Percentiles rank a stretch among this genome's conserved stretches.
Evolutionary conservation across 92 coral and sea anemone genomes (phyloP).

Genomic region (Zoanthus sansibaricus): DNA sequence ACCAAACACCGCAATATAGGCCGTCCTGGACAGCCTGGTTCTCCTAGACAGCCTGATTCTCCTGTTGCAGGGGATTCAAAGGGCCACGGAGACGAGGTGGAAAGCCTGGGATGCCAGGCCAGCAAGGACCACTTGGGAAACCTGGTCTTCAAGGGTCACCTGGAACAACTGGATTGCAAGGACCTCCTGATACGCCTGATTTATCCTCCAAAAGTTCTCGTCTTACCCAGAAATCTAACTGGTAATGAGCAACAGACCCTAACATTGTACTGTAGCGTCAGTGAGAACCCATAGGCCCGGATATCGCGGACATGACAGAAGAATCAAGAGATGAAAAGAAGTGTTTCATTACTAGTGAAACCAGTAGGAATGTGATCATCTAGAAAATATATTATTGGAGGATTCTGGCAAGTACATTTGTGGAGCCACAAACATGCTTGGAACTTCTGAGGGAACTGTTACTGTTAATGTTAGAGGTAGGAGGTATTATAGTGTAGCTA

Average conservation of each 20-base stretch:
- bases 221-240: neutral
- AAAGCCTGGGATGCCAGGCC: neutral
- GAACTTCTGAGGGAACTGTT: neutral
- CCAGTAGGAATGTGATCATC: too few species aligned
- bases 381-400: neutral
- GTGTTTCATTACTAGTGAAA: neutral
- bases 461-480: too few species aligned
- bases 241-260: neutral
- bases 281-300: neutral
- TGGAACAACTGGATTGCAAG: too few species aligned
- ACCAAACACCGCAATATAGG: too few species aligned
- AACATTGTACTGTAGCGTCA: neutral
- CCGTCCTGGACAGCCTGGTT: too few species aligned
- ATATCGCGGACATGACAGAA: neutral
- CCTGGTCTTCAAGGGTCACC: neutral
- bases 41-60: too few species aligned
- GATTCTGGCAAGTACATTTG: conserved; percentile 3
- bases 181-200: too few species aligned
- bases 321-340: neutral
- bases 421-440: conserved; percentile 5
- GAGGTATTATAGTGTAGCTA: too few species aligned
- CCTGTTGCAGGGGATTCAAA: neutral
- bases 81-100: neutral
- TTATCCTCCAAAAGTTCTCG: conserved; percentile 8
- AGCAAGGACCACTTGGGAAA: neutral